Conservation (phyloP, 2,888 invertebrate species). For the Volucella bombylans region DNA sequence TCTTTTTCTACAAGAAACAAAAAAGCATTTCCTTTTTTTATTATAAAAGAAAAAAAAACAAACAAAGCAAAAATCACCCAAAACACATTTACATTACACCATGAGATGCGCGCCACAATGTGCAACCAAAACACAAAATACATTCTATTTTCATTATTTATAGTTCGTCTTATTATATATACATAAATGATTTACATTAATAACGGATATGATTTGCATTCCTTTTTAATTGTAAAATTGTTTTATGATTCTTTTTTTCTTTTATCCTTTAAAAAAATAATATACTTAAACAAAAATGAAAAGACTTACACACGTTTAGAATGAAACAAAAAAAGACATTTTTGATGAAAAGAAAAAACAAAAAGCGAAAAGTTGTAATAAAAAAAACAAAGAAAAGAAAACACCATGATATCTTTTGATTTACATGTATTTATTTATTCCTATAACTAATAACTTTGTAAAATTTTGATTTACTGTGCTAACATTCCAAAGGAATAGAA, state of each 20-base stretch:
- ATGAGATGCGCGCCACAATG: conserved; percentile 42
- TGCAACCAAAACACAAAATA: conserved; percentile 64
- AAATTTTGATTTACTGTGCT: conserved; percentile 5
- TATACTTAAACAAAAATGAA: conserved; percentile 72
- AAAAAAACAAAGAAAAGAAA: conserved; percentile 71
- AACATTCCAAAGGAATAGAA: conserved; percentile 17
- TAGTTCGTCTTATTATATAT: conserved; percentile 63
- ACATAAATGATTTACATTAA: conserved; percentile 61
- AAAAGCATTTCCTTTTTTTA: conserved; percentile 67
- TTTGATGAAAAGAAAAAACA: conserved; percentile 67
- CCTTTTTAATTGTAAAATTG: conserved; percentile 69
- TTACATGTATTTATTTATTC: conserved; percentile 7
- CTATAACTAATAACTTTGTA: background rate
- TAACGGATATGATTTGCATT: conserved; percentile 65
- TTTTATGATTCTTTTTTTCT: conserved; percentile 61
- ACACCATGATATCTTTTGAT: conserved; percentile 53
- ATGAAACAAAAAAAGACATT: conserved; percentile 73
- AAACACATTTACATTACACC: conserved; percentile 28
- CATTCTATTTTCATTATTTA: conserved; percentile 72
- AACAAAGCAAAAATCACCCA: too few species aligned
- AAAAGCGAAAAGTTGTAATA: conserved; percentile 70
- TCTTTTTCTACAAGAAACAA: conserved; percentile 64
- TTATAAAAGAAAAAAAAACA: background rate
- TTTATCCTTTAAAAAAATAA: conserved; percentile 33
- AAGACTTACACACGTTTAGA: conserved; percentile 72